Base-by-base conservation (phyloP, 2,888 invertebrate species). In the Caenorhabditis plicata region DNA sequence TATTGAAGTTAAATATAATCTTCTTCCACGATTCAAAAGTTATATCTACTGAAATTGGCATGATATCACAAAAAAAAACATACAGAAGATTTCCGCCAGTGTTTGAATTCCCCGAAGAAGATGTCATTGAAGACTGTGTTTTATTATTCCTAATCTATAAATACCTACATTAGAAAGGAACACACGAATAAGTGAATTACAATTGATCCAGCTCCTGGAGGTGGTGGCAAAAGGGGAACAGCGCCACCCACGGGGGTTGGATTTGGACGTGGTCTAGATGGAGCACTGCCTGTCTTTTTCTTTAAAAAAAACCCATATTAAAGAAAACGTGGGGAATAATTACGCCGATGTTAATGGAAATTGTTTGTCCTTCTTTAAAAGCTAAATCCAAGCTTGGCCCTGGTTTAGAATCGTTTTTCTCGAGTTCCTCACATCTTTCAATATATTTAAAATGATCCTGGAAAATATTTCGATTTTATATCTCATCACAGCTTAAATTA, bases 321-420 rank as follows among this genome's bases (percentile, higher is more conserved):
- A 13, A 3, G 4, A 8, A 13, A 3, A 27, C 7, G 29, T 5
- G 19, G 27, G 17, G 11, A 8, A 39, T 7, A n/a, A 22, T 38
- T 29, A 67, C 68, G 31, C 82, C 82, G 90, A 98, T 92, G 81
- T 95, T 98, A 60, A 98, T 94, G 85, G 93, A 96, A 70, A 99
- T 98, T 1, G 96, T 99, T 85, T 99, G 93, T 19, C 98, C 98
- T 81, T 96, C 96, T 81, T 99, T 99, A 82, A 99, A 96, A 42
- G 94, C 90, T 48, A 98, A 86, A 85, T 98, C 95, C 35, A 98
- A 85, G 75, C 91, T 89, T 73, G 85, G 85, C 3, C 50, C 60
- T 7, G 54, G 50, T 1, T 38, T 22, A 1, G 48, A 15, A 29
- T 54, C 54, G 27, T 67, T 52, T 38, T 90, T 89, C 77, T 87